Evolutionary conservation across 2,888 invertebrate species (phyloP).

Genomic region (Nowickia ferox): DNA sequence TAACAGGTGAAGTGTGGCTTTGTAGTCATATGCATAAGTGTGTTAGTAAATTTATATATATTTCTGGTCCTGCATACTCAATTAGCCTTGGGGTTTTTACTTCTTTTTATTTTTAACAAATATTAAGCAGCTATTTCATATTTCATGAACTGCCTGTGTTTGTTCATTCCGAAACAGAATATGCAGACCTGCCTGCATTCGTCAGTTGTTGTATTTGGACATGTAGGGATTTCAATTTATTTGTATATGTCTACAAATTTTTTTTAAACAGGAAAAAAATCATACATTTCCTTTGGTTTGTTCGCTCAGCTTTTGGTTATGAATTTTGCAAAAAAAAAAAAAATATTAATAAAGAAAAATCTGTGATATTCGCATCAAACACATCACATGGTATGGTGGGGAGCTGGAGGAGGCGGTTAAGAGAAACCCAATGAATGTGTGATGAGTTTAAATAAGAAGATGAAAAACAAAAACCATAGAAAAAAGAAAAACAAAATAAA

Average conservation of each 20-base stretch:
- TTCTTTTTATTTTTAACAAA: not conserved
- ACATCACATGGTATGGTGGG: not conserved
- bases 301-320: slow-evolving; percentile 53
- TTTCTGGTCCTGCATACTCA: slow-evolving; percentile 37
- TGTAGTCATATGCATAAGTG: not conserved
- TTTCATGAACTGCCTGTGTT: slow-evolving; percentile 39
- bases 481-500: slow-evolving; percentile 4
- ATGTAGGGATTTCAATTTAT: slow-evolving; percentile 47
- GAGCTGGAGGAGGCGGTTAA: not conserved
- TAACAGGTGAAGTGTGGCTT: not conserved
- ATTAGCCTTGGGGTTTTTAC: slow-evolving; percentile 35
- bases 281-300: slow-evolving; percentile 19
- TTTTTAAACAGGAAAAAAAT: slow-evolving; percentile 11
- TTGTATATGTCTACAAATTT: not conserved
- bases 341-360: not conserved
- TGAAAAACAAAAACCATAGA: not conserved
- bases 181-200: not conserved
- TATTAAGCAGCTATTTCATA: slow-evolving; percentile 42
- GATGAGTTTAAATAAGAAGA: slow-evolving; percentile 14
- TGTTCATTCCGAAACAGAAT: slow-evolving; percentile 16
- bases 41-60: not conserved
- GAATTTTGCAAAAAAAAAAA: slow-evolving; percentile 26
- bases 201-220: slow-evolving; percentile 14
- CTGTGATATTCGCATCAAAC: slow-evolving; percentile 16
- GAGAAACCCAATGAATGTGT: slow-evolving; percentile 32